Percentiles rank a stretch among this genome's conserved stretches.
Evolutionary conservation across 2,888 invertebrate species (phyloP).

Genomic region (Cryptosula pallasiana): DNA sequence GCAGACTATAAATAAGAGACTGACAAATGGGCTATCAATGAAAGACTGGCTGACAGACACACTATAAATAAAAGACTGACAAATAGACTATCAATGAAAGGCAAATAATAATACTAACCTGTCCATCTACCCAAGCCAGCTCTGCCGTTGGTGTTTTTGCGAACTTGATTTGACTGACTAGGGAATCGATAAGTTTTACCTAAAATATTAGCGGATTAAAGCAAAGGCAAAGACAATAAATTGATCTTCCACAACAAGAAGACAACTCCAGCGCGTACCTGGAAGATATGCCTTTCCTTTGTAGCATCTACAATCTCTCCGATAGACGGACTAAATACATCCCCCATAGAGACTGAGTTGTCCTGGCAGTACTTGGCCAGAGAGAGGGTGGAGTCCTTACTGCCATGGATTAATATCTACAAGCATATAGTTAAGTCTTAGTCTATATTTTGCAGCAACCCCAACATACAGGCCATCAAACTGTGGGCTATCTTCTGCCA

Average conservation of each 20-base stretch:
- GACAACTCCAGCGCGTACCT: slow-evolving; percentile 59
- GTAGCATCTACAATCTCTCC: slow-evolving; percentile 86
- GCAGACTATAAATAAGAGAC: too few relatives aligned
- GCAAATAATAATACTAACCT: slow-evolving; percentile 34
- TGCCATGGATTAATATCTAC: slow-evolving; percentile 69
- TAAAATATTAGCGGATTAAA: slow-evolving; percentile 42
- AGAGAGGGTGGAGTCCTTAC: slow-evolving; percentile 64
- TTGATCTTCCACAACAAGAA: too few relatives aligned
- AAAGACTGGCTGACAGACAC: too few relatives aligned
- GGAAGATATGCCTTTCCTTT: slow-evolving; percentile 95
- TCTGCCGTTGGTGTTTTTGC: slow-evolving; percentile 80
- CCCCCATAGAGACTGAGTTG: slow-evolving; percentile 59
- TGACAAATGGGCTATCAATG: too few relatives aligned
- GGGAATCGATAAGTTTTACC: slow-evolving; percentile 84
- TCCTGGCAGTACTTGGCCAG: slow-evolving; percentile 64
- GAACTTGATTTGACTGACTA: slow-evolving; percentile 81
- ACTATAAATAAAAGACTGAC: background rate
- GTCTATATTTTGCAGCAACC: too few relatives aligned
- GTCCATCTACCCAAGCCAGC: slow-evolving; percentile 89
- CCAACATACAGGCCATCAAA: too few relatives aligned
- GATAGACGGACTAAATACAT: slow-evolving; percentile 73
- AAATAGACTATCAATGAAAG: too few relatives aligned
- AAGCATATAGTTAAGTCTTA: too few relatives aligned
- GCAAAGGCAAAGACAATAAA: too few relatives aligned
- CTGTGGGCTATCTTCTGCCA: too few relatives aligned